Conservation (phyloP, 23 tunicate genomes). For the Styela clava region DNA sequence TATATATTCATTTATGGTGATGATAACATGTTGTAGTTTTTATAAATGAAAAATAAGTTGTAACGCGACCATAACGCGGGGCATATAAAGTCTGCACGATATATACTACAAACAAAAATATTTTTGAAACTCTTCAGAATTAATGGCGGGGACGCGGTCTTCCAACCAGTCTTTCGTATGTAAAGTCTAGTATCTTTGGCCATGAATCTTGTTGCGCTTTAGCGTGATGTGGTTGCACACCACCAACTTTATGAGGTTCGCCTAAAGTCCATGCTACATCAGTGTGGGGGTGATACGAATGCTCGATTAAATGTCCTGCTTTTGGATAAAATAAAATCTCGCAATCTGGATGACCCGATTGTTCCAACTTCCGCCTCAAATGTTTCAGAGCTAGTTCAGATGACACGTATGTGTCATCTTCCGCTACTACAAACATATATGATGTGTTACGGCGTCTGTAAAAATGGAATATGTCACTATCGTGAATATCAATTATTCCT, state of each 20-base stretch:
- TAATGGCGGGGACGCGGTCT: no score
- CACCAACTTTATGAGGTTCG: slow-evolving; percentile 3
- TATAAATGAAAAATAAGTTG: no score
- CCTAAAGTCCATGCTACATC: slow-evolving; percentile 14
- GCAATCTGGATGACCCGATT: slow-evolving; percentile 35
- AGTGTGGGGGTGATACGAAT: slow-evolving; percentile 14
- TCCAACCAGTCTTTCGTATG: background rate
- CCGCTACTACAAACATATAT: slow-evolving; percentile 35
- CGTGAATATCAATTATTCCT: background rate
- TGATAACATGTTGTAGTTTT: no score
- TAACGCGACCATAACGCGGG: no score
- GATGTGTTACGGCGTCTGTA: slow-evolving; percentile 25
- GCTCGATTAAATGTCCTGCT: slow-evolving; percentile 39
- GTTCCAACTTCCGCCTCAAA: background rate
- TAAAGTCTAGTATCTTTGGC: slow-evolving; percentile 32
- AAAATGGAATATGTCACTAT: background rate
- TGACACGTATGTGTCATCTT: slow-evolving; percentile 2
- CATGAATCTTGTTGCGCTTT: slow-evolving; percentile 40
- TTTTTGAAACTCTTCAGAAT: no score
- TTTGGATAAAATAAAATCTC: slow-evolving; percentile 12
- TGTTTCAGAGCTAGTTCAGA: background rate
- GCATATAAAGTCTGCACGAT: no score
- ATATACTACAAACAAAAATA: no score
- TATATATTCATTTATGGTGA: no score
- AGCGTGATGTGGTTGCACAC: slow-evolving; percentile 3